These are phyloP conservation scores for Rhamnusium bicolor DNA, from an alignment of 2,888 invertebrate species.

Conservation along the genomic window DNA sequence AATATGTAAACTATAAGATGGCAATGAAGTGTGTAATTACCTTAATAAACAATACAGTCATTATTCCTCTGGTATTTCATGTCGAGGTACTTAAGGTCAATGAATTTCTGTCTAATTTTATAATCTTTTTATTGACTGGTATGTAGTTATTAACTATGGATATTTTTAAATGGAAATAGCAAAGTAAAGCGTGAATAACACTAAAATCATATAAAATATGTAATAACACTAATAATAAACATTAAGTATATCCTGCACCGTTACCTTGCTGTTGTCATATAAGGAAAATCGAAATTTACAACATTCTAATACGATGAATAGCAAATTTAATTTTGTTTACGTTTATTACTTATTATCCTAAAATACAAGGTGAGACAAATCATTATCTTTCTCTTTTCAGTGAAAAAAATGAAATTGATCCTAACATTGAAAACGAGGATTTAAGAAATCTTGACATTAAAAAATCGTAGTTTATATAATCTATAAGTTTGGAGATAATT, in stretches of 20 bases:
- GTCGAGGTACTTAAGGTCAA: conserved; percentile 29
- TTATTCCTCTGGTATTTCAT: conserved; percentile 14
- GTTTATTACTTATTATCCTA: not conserved
- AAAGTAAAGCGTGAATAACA: conserved; percentile 13
- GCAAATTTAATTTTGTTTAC: conserved; percentile 23
- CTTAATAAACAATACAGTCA: conserved; percentile 12
- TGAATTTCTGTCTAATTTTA: conserved; percentile 26
- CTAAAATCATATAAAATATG: conserved; percentile 10
- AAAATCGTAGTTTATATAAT: no score
- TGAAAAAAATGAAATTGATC: no score
- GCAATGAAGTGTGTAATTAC: conserved; percentile 20
- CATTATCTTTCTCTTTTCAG: no score
- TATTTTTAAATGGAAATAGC: conserved; percentile 6
- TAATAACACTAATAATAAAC: conserved; percentile 5
- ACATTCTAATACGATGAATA: conserved; percentile 26
- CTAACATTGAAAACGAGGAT: no score
- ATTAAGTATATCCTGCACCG: conserved; percentile 12
- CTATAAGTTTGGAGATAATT: no score
- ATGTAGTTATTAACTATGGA: conserved; percentile 10
- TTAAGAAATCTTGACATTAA: no score
- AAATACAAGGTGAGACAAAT: no score
- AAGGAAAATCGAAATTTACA: conserved; percentile 28
- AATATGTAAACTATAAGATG: conserved; percentile 8
- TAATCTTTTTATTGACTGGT: conserved; percentile 17
- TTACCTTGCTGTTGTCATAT: conserved; percentile 29